Conservation (phyloP, 1,140 invertebrate genomes). For the Anoplolepis gracilipes region DNA sequence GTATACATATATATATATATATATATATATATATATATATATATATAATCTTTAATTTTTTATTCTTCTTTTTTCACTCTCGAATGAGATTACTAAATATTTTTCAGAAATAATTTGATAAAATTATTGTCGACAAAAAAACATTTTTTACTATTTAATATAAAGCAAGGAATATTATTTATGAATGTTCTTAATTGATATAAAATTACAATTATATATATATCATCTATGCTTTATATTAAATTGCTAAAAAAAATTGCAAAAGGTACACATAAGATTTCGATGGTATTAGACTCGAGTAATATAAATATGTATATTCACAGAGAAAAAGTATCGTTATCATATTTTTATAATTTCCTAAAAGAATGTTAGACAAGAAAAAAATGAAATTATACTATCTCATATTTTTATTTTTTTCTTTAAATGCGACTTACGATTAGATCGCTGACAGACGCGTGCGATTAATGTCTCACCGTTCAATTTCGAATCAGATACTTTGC, state of each 20-base stretch:
- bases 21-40: neutral
- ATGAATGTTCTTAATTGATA: no score
- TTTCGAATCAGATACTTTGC: slow-evolving; percentile 31
- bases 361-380: neutral
- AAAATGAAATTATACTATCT: no score
- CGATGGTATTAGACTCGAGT: no score
- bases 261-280: no score
- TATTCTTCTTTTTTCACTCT: no score
- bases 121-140: neutral
- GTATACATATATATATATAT: no score
- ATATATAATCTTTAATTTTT: slow-evolving; percentile 7
- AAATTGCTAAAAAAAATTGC: neutral
- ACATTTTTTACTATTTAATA: neutral
- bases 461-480: slow-evolving; percentile 22
- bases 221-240: no score
- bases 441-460: no score
- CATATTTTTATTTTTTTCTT: neutral
- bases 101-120: neutral
- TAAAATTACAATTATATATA: no score
- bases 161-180: neutral
- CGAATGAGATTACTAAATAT: no score
- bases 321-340: neutral
- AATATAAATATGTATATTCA: neutral
- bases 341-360: neutral
- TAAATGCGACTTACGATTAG: no score